These are phyloP conservation scores for Chromoteleia sp. DNA, from an alignment of 2,888 invertebrate genomes.

Conservation along the genomic window DNA sequence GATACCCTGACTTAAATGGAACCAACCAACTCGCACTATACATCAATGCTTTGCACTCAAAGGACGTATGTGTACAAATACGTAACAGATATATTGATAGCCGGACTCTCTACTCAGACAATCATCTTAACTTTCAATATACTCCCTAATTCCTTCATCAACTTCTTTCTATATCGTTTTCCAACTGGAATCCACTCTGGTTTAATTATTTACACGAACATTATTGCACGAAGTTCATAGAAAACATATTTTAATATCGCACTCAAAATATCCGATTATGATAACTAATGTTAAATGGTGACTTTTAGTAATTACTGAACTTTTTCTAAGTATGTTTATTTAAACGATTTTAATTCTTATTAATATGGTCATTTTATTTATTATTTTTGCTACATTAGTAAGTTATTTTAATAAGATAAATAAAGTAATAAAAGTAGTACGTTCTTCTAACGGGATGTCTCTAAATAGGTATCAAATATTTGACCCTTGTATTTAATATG, in stretches of 20 bases:
- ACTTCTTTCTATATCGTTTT: conserved; percentile 42
- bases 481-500: too few relatives aligned
- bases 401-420: too few relatives aligned
- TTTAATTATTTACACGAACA: conserved; percentile 20
- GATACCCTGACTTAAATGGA: conserved; percentile 84
- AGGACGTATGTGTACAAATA: conserved; percentile 70
- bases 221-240: conserved; percentile 1
- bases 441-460: too few relatives aligned
- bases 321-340: too few relatives aligned
- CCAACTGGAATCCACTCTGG: conserved; percentile 20
- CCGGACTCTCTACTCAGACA: conserved; percentile 60
- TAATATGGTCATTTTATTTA: too few relatives aligned
- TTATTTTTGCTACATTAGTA: too few relatives aligned
- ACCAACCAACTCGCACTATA: conserved; percentile 79
- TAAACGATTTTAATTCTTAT: too few relatives aligned
- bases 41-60: conserved; percentile 71
- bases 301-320: too few relatives aligned
- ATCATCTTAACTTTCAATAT: conserved; percentile 68
- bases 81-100: conserved; percentile 69
- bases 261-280: too few relatives aligned
- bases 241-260: conserved; percentile 9
- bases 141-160: conserved; percentile 45
- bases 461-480: too few relatives aligned
- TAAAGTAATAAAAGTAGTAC: too few relatives aligned
- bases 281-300: too few relatives aligned